Evolutionary conservation across 2,888 invertebrate genomes (phyloP).

Genomic region (Poecilus cupreus): DNA sequence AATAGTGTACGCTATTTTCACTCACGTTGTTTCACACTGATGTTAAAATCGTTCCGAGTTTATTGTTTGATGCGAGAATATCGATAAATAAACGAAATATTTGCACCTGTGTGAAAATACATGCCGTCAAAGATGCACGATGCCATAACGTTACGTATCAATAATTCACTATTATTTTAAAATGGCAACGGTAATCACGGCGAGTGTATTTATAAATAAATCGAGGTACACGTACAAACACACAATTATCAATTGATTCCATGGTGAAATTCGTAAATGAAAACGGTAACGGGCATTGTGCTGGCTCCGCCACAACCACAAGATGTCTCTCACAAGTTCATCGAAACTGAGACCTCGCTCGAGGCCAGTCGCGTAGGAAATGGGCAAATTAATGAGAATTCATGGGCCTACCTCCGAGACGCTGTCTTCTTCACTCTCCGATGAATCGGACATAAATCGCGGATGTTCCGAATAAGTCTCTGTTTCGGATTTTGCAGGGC

Average conservation of each 20-base stretch:
- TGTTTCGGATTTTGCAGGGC: slow-evolving; percentile 89
- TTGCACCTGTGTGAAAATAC: slow-evolving; percentile 33
- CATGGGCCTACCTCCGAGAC: slow-evolving; percentile 89
- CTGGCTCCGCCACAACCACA: slow-evolving; percentile 70
- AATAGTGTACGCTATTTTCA: slow-evolving; percentile 12
- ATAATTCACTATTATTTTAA: slow-evolving; percentile 32
- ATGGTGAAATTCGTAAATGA: slow-evolving; percentile 56
- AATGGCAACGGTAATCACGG: slow-evolving; percentile 30
- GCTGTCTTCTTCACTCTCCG: slow-evolving; percentile 97
- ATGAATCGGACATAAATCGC: slow-evolving; percentile 94
- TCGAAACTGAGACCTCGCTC: slow-evolving; percentile 72
- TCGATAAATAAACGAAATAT: slow-evolving; percentile 36
- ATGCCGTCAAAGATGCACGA: slow-evolving; percentile 27
- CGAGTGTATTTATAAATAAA: slow-evolving; percentile 50
- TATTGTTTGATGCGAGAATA: neutral
- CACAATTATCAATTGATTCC: slow-evolving; percentile 45
- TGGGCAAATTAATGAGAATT: slow-evolving; percentile 63
- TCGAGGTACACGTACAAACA: slow-evolving; percentile 36
- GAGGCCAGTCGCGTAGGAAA: slow-evolving; percentile 67
- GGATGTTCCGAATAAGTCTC: slow-evolving; percentile 91
- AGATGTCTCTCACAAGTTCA: slow-evolving; percentile 82
- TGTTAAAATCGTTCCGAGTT: neutral
- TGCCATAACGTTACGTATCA: slow-evolving; percentile 45
- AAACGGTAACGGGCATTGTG: slow-evolving; percentile 60
- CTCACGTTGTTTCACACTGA: neutral